Evolutionary conservation across 2,888 invertebrate species (phyloP), one percentile per base, ranked within the genome.

Genomic region (Seira musarum): DNA sequence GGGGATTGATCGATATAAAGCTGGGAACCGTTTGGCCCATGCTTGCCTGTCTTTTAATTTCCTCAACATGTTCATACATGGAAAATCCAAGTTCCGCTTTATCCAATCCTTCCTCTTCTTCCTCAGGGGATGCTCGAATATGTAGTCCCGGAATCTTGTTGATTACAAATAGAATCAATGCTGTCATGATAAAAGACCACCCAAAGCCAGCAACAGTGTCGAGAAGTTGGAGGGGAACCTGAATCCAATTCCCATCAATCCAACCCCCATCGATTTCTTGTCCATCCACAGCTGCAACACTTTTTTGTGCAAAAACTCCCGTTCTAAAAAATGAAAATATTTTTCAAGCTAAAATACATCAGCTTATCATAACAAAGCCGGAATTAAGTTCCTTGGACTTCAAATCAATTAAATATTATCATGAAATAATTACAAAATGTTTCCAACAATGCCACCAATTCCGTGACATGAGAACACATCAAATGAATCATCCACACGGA

Each of bases 121-220:
- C 80, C 69, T 85, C 84, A 15, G 60, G 67, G 5, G 71, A 74
- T 6, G 82, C 84, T 65, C 86, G 75, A 2, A 86, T 46, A 25
- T 81, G 77, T 13, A 86, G 75, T 10, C 86, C 86, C 1, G 86
- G 86, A 6, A 86, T 85, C 64, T 86, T 84, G 49, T 85, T 70
- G 21, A 86, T 74, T 5, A 85, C 65, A 60, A 81, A 84, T 3
- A 86, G 68, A 15, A 86, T 84, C 0, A 85, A 57, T 24, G 74
- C 76, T 13, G 85, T 85, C 77, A 83, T 76, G 2, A 72, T 57
- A 71, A 86, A 86, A 0, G 82, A 68, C 85, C 85, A 86, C 0
- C 40, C 72, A 5, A 76, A 80, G 6, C 82, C 84, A 15, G 83
- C 82, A 0, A 82, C 22, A 0, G 84, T 83, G 60, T 85, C 84